These are phyloP conservation scores for Silurus asotus DNA, from an alignment of 2,113 vertebrate species.

Conservation along the genomic window DNA sequence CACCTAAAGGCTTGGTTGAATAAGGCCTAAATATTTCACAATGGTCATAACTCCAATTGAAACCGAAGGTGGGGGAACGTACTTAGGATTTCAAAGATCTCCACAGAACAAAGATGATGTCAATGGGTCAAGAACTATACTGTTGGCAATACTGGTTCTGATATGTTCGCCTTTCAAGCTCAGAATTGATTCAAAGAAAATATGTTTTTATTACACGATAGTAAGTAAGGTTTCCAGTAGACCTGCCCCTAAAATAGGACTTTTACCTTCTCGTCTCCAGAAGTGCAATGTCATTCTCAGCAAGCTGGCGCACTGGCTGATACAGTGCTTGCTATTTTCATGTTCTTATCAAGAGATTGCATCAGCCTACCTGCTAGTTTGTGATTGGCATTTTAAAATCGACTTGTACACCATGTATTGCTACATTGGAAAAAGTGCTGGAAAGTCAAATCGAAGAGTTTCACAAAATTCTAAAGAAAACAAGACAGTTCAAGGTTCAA, in stretches of 20 bases:
- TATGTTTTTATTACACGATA: background rate
- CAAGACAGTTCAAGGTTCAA: background rate
- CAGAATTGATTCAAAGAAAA: background rate
- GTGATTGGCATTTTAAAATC: constrained; percentile 30
- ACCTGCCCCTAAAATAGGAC: background rate
- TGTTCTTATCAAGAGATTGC: constrained; percentile 30
- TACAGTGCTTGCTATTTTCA: constrained; percentile 15
- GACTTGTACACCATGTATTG: background rate
- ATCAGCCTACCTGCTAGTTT: constrained; percentile 35
- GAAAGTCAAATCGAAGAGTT: constrained; percentile 3
- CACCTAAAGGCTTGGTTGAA: constrained; percentile 14
- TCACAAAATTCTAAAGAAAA: background rate
- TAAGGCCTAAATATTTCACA: constrained; percentile 30
- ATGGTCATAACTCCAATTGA: constrained; percentile 13
- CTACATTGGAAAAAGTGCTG: background rate
- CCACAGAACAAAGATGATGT: background rate
- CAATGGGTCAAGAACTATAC: background rate
- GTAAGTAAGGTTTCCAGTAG: background rate
- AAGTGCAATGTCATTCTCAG: constrained; percentile 21
- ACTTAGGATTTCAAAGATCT: background rate
- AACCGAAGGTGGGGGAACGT: background rate
- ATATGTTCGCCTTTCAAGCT: background rate
- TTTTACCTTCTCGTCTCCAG: background rate
- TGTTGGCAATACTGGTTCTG: constrained; percentile 1
- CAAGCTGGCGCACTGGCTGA: constrained; percentile 1